Base-by-base conservation (phyloP, 2,888 invertebrate genomes). In the Pammene fasciana region DNA sequence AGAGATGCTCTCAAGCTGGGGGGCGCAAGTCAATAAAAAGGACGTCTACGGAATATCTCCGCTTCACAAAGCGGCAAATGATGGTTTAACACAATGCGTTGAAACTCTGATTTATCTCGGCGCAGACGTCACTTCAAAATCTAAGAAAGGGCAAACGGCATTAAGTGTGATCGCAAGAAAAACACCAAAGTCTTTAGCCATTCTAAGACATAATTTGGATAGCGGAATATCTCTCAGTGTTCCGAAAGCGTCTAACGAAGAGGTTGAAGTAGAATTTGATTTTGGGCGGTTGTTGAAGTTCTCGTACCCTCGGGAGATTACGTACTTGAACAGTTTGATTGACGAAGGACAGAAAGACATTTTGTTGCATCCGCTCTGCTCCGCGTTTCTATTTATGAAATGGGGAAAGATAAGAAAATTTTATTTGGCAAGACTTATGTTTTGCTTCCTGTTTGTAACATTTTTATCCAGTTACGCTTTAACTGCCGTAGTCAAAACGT, bases 321-420 rank as follows among this genome's bases (percentile, higher is more conserved):
- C 96, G 72, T 97, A 97, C 85, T 89, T 97, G 67, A 97, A 97
- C 78, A 97, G 96, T 38, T 96, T 97, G 78, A 95, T 97, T 36
- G 97, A 97, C 81, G 97, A 97, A 87, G 97, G 97, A 0, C 97
- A 97, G 82, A 97, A 97, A 83, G 96, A 97, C 79, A 96, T 97
- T 74, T 88, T 97, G 56, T 94, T 96, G 75, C 97, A 97, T 91
- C 97, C 97, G 0, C 87, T 97, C 1, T 97, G 97, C 82, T 96
- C 97, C 11, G 97, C 97, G 0, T 97, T 97, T 86, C 90, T 97
- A 9, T 96, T 97, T 85, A 94, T 97, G 80, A 97, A 97, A 82
- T 97, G 97, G 97, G 95, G 96, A 75, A 97, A 97, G 87, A 97
- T 97, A 79, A 94, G 97, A 70, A 97, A 97, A 83, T 97, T 97